Conservation (phyloP, 2,797 vertebrate genomes). For the Liparis tanakae region DNA sequence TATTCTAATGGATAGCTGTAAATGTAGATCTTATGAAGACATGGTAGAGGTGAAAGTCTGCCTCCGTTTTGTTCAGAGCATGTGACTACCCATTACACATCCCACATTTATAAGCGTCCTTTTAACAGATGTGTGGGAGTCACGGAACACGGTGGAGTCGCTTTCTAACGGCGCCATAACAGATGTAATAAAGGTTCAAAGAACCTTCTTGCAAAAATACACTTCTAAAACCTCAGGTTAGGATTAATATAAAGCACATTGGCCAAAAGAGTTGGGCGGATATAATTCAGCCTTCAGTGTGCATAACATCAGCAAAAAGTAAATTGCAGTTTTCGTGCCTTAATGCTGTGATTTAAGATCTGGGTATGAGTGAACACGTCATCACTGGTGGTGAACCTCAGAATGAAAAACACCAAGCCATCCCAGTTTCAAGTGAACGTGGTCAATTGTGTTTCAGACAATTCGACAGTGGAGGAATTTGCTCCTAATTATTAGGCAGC, state of each 20-base stretch:
- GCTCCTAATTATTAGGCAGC: slow-evolving; percentile 21
- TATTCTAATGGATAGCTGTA: neutral
- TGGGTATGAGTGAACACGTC: neutral
- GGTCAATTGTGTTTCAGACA: neutral
- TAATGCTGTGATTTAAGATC: neutral
- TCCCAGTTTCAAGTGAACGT: neutral
- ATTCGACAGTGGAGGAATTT: slow-evolving; percentile 27
- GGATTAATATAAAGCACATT: too few relatives aligned
- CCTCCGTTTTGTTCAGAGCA: neutral
- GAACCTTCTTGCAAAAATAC: neutral
- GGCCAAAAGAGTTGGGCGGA: too few relatives aligned
- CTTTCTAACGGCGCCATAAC: slow-evolving; percentile 1
- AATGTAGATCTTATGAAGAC: neutral
- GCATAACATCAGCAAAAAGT: neutral
- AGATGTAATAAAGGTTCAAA: neutral
- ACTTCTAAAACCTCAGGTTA: too few relatives aligned
- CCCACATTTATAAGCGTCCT: neutral
- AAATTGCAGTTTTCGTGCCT: neutral
- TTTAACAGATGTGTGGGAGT: neutral
- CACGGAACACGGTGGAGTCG: neutral
- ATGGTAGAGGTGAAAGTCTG: neutral
- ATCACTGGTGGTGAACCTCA: neutral
- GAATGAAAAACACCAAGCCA: neutral
- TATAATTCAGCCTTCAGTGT: too few relatives aligned
- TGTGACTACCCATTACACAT: neutral